Evolutionary conservation across 2,888 invertebrate species (phyloP).

Genomic region (Idaea biselata): DNA sequence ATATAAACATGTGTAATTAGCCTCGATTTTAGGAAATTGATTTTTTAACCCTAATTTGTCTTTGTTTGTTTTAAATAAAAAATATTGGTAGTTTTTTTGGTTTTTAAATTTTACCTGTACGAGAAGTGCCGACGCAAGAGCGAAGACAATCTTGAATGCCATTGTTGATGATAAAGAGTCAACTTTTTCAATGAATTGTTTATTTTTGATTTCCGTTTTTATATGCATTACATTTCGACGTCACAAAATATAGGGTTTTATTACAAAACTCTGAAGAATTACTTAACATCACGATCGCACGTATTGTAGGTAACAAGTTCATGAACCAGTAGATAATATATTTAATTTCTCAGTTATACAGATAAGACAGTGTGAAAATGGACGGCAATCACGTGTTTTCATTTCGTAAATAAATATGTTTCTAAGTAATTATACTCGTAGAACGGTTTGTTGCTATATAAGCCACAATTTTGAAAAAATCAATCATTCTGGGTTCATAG

Average conservation of each 20-base stretch:
- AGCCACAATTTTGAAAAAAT: background rate
- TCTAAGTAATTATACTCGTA: background rate
- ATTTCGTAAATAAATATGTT: background rate
- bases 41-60: no score
- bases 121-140: slow-evolving; percentile 25
- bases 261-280: background rate
- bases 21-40: background rate
- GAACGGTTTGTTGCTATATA: background rate
- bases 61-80: no score
- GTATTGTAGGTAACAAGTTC: background rate
- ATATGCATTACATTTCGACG: background rate
- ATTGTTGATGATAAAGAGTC: slow-evolving; percentile 20
- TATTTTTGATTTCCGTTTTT: background rate
- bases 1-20: background rate
- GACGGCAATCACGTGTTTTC: background rate
- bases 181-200: background rate
- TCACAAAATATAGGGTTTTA: background rate
- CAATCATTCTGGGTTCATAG: background rate
- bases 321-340: background rate
- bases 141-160: slow-evolving; percentile 29
- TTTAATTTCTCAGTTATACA: background rate
- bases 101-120: background rate
- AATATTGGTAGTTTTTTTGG: no score
- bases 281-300: background rate
- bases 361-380: background rate